phyloP scores from a whole-genome alignment of 2,888 invertebrate species.

The Heliconius charithonia region DNA sequence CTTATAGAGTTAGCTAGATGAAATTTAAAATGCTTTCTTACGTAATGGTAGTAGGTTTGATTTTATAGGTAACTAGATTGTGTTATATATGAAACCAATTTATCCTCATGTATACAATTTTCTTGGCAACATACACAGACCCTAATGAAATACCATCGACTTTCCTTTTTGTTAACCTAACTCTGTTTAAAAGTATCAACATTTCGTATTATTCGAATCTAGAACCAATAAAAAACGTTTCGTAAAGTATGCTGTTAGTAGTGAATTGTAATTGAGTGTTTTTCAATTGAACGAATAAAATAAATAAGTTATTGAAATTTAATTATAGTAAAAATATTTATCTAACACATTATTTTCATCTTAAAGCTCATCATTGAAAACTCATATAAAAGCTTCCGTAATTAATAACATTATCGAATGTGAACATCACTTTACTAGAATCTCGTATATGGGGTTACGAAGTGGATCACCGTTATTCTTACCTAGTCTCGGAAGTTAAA shows the following conservation, averaged over 20 bases:
- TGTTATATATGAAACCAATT: background rate
- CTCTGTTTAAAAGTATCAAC: too few relatives aligned
- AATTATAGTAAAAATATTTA: too few relatives aligned
- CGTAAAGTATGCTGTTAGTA: too few relatives aligned
- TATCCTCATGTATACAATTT: background rate
- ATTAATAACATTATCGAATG: background rate
- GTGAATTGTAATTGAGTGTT: too few relatives aligned
- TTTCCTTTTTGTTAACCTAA: too few relatives aligned
- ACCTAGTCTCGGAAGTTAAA: slow-evolving; percentile 41
- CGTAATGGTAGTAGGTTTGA: background rate
- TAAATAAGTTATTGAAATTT: too few relatives aligned
- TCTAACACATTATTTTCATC: too few relatives aligned
- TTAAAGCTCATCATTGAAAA: background rate
- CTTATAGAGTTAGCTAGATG: background rate
- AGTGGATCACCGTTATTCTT: slow-evolving; percentile 68
- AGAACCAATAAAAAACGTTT: background rate
- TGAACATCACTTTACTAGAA: slow-evolving; percentile 55
- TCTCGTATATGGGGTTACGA: slow-evolving; percentile 64
- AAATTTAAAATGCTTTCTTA: slow-evolving; percentile 6
- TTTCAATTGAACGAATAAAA: too few relatives aligned
- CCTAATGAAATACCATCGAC: too few relatives aligned
- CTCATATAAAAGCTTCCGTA: background rate
- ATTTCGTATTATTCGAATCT: too few relatives aligned
- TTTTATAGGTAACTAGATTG: background rate
- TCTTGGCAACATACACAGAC: too few relatives aligned